phyloP scores from a whole-genome alignment of 2,113 vertebrate species.

The Tringa solitaria region DNA sequence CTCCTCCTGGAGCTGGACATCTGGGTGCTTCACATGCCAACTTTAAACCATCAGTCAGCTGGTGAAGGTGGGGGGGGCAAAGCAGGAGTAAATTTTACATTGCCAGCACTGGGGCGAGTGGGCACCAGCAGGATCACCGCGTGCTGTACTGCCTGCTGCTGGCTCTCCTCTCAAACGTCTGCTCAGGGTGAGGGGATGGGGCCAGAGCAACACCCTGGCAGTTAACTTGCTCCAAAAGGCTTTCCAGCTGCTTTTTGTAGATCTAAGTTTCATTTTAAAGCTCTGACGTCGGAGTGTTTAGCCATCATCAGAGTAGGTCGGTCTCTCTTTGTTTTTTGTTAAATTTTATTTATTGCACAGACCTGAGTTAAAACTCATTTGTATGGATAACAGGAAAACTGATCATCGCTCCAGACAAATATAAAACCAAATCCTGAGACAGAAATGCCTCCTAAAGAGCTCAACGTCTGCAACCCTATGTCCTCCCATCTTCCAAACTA shows the following conservation, averaged over 20 bases:
- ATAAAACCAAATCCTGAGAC: background rate
- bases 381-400: background rate
- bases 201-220: background rate
- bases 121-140: background rate
- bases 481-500: background rate
- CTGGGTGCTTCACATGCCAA: slow-evolving; percentile 64
- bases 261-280: background rate
- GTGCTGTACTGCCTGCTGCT: background rate
- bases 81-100: background rate
- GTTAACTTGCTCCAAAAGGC: background rate
- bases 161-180: accelerated
- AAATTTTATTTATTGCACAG: background rate
- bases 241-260: background rate
- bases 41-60: slow-evolving; percentile 39
- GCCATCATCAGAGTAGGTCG: background rate
- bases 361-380: background rate
- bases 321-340: background rate
- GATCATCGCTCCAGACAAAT: background rate
- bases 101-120: background rate
- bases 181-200: background rate
- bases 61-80: background rate
- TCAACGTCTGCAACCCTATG: background rate
- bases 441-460: background rate
- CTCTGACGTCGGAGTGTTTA: background rate
- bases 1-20: slow-evolving; percentile 65